Percentiles rank a stretch among this genome's conserved stretches.
These are phyloP conservation scores for Thelaira solivaga DNA, from an alignment of 2,888 invertebrate genomes.

Conservation along the genomic window DNA sequence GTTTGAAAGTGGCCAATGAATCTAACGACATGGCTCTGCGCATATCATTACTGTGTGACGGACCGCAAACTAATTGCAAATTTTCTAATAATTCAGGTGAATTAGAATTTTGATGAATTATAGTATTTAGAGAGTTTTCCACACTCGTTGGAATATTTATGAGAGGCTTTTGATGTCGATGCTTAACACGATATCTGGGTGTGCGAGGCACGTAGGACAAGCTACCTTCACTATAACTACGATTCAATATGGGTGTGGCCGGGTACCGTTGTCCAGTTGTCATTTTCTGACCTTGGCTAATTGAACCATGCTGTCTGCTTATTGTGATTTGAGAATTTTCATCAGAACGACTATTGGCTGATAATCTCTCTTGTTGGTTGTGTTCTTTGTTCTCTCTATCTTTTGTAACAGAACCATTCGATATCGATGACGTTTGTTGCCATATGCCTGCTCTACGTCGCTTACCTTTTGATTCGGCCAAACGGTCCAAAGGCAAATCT, in stretches of 20 bases:
- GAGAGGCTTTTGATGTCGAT: slow-evolving; percentile 64
- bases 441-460: slow-evolving; percentile 79
- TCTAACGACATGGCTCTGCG: slow-evolving; percentile 72
- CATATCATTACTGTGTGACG: slow-evolving; percentile 60
- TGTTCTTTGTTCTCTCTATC: slow-evolving; percentile 63
- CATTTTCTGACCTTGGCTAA: slow-evolving; percentile 19
- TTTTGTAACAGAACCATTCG: slow-evolving; percentile 54
- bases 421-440: slow-evolving; percentile 70
- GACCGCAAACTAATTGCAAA: slow-evolving; percentile 67
- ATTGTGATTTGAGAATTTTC: slow-evolving; percentile 66
- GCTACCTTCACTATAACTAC: slow-evolving; percentile 81
- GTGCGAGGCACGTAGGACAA: slow-evolving; percentile 73
- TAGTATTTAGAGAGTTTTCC: slow-evolving; percentile 69
- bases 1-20: slow-evolving; percentile 67
- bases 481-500: slow-evolving; percentile 87
- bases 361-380: slow-evolving; percentile 67
- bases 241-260: slow-evolving; percentile 73
- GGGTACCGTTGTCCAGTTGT: slow-evolving; percentile 62
- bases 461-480: slow-evolving; percentile 88
- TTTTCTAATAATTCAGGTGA: slow-evolving; percentile 62
- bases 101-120: slow-evolving; percentile 66
- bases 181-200: slow-evolving; percentile 67
- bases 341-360: slow-evolving; percentile 71
- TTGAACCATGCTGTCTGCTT: slow-evolving; percentile 43
- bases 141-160: slow-evolving; percentile 68